Evolutionary conservation across 2,113 vertebrate genomes (phyloP).

Genomic region (Crotalus helleri): DNA sequence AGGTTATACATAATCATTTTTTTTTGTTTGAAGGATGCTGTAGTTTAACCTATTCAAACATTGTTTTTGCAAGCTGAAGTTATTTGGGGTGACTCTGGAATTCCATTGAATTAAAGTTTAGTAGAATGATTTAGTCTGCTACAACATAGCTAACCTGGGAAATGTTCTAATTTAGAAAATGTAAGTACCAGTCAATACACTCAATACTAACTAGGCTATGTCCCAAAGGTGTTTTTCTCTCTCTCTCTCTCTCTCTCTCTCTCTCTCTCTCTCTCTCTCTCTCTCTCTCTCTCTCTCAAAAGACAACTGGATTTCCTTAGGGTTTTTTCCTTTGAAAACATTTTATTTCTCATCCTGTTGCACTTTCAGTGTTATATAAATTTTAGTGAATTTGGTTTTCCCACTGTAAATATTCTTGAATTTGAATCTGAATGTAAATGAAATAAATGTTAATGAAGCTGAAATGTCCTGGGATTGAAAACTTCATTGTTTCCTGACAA

Average conservation of each 20-base stretch:
- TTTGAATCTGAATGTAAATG: constrained; percentile 52
- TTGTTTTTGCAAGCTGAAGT: background rate
- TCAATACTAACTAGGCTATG: background rate
- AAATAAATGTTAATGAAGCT: constrained; percentile 31
- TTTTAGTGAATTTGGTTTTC: constrained; percentile 17
- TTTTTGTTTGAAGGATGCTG: background rate
- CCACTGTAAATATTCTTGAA: constrained; percentile 47
- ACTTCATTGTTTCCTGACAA: constrained; percentile 6
- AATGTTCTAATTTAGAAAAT: background rate
- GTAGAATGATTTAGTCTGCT: background rate
- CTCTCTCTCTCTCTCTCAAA: background rate
- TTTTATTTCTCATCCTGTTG: background rate
- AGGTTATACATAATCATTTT: background rate
- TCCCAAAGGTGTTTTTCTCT: background rate
- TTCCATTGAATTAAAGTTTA: background rate
- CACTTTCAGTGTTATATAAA: constrained; percentile 2
- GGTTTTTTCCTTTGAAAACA: background rate
- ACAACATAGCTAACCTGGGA: background rate
- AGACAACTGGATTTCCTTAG: background rate
- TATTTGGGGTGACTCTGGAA: background rate
- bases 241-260: background rate
- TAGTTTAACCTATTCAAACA: background rate
- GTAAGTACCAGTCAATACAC: background rate
- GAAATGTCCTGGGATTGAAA: background rate
- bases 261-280: background rate